Evolutionary conservation across 2,888 invertebrate genomes (phyloP).

Genomic region (Philaethria dido): DNA sequence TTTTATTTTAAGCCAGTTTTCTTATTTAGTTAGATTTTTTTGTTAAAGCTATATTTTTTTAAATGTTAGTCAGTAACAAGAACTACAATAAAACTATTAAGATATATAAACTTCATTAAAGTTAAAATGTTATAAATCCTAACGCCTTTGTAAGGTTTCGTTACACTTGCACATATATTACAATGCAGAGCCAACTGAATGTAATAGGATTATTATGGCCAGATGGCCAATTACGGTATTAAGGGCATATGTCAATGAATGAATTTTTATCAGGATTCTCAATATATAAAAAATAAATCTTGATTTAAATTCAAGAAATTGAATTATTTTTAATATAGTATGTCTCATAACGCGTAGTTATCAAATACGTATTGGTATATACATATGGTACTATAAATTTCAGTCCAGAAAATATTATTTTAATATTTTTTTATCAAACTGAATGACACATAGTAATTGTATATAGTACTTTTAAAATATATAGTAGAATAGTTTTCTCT

Average conservation of each 20-base stretch:
- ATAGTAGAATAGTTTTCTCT: no score
- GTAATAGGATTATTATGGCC: constrained; percentile 20
- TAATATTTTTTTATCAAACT: no score
- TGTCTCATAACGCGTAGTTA: no score
- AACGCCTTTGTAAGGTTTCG: constrained; percentile 20
- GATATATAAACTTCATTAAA: background rate
- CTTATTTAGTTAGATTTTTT: no score
- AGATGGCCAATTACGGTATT: constrained; percentile 13
- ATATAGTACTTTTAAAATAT: no score
- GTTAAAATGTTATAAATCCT: constrained; percentile 6
- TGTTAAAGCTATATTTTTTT: no score
- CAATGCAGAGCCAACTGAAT: constrained; percentile 2
- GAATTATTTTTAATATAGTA: no score
- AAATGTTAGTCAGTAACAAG: background rate
- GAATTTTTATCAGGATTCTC: background rate
- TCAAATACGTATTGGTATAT: no score
- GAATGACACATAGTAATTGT: no score
- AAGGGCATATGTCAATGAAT: background rate
- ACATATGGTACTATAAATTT: no score
- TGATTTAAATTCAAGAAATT: background rate
- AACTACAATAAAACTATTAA: background rate
- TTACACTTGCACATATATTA: constrained; percentile 19
- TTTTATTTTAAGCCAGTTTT: no score
- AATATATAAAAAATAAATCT: background rate
- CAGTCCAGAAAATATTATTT: no score